A percentile compares a stretch with the other conserved stretches of the same genome.
These are phyloP conservation scores for Platerodrilus igneus DNA, from an alignment of 2,888 invertebrate genomes.

Conservation along the genomic window DNA sequence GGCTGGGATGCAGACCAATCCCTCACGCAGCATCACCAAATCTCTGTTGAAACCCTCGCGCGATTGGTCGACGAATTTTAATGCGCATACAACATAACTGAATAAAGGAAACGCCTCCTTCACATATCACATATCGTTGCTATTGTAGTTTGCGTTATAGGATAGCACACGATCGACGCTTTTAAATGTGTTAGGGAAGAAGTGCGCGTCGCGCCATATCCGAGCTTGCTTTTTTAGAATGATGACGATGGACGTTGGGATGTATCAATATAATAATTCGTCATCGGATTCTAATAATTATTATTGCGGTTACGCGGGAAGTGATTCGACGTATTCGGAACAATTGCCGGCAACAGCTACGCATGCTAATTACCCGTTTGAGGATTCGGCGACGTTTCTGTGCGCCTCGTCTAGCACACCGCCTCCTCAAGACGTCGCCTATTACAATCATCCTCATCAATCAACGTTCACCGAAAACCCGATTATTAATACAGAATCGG, in stretches of 20 bases:
- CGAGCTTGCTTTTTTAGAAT: no score
- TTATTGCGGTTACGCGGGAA: slow-evolving; percentile 36
- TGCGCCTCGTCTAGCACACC: slow-evolving; percentile 44
- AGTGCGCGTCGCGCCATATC: no score
- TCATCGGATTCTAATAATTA: slow-evolving; percentile 41
- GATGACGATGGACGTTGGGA: slow-evolving; percentile 81
- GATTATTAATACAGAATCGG: slow-evolving; percentile 80
- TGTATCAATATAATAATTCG: slow-evolving; percentile 56
- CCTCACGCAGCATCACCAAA: slow-evolving; percentile 42
- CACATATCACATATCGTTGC: no score
- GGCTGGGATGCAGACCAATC: slow-evolving; percentile 49
- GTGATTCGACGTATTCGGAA: slow-evolving; percentile 40
- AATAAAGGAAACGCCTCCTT: slow-evolving; percentile 35
- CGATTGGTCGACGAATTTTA: slow-evolving; percentile 37
- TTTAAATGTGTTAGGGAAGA: no score
- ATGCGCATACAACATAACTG: slow-evolving; percentile 42
- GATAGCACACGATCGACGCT: no score
- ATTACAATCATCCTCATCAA: slow-evolving; percentile 47
- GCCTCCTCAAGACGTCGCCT: slow-evolving; percentile 47
- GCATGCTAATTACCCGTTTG: no score
- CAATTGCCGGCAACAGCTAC: no score
- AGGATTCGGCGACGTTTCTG: slow-evolving; percentile 43
- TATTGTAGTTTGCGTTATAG: no score
- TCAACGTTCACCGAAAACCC: slow-evolving; percentile 47
- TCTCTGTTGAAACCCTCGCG: slow-evolving; percentile 31